Base-by-base conservation (phyloP, 2,888 invertebrate species). In the Meandrusa payeni region DNA sequence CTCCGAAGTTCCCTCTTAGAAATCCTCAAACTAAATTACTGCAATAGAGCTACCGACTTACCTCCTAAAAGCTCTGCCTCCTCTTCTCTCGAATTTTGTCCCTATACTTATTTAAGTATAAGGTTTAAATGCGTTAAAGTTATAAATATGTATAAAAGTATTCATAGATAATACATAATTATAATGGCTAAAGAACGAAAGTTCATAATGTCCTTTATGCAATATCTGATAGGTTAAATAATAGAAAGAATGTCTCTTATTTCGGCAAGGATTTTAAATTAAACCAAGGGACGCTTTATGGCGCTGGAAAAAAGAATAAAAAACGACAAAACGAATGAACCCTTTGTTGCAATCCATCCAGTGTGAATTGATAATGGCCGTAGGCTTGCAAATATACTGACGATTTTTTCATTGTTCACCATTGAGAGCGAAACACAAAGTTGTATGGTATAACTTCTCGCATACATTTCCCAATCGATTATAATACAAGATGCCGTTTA, bases 361-460 rank as follows among this genome's bases (percentile, higher is more conserved):
- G 64, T 76, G 79, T 78, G 68, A 79, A 80, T 75, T 77, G 81
- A 80, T 80, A 81, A 79, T 75, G 70, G 61, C 57, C 57, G 64
- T 61, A 62, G 56, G 64, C 37, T 20, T 26, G 37, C 31, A 37
- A 42, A 42, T 42, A 42, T 29, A 37, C 23, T 15, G 37, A 7
- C 13, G 17, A 24, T 26, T 42, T 36, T 31, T 29, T 33, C 23
- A 17, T 22, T 67, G 65, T 72, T 76, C 68, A 64, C 68, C 61
- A 53, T 74, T 62, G 61, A 59, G 57, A 19, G 45, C 29, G 42
- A 36, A 37, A 42, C 34, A 34, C 7, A 41, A 39, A 39, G 23
- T 40, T 24, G 22, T 6, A 6, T 15, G 5, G 9, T 26, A 29
- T 23, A 31, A 31, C 26, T 32, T n/a, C 11, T 32, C 19, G 3